Conservation (phyloP, 2,888 invertebrate genomes). For the Tenthredo distinguenda region DNA sequence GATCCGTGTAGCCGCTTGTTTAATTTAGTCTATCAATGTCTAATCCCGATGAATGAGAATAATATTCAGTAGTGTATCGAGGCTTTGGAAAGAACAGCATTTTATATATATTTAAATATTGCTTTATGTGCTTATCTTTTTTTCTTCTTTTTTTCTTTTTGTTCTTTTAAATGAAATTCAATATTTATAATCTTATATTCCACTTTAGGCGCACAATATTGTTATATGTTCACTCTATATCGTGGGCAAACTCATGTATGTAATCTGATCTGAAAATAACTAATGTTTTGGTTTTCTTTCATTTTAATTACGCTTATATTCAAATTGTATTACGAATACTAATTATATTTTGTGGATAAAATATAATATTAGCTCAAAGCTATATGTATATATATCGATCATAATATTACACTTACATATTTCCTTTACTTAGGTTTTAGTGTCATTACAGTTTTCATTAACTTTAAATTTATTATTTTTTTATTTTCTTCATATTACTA, state of each 20-base stretch:
- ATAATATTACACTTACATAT: slow-evolving; percentile 58
- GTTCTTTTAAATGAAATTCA: slow-evolving; percentile 12
- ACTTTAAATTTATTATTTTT: slow-evolving; percentile 53
- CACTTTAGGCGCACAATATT: slow-evolving; percentile 43
- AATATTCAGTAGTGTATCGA: slow-evolving; percentile 44
- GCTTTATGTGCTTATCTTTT: slow-evolving; percentile 32
- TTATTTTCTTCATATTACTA: slow-evolving; percentile 60
- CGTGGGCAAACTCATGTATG: slow-evolving; percentile 29
- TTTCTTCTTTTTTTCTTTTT: not conserved
- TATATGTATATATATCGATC: slow-evolving; percentile 49
- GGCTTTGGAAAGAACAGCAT: slow-evolving; percentile 26
- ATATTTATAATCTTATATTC: slow-evolving; percentile 38
- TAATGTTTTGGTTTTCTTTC: slow-evolving; percentile 44
- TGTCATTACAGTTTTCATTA: slow-evolving; percentile 53
- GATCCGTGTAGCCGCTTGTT: not conserved
- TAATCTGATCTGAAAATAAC: slow-evolving; percentile 48
- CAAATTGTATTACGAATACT: slow-evolving; percentile 47
- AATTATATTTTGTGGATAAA: slow-evolving; percentile 53
- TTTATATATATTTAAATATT: slow-evolving; percentile 42
- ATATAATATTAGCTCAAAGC: slow-evolving; percentile 52
- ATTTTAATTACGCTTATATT: slow-evolving; percentile 34
- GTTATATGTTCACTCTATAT: slow-evolving; percentile 33
- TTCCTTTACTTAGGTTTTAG: slow-evolving; percentile 46
- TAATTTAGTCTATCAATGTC: slow-evolving; percentile 37
- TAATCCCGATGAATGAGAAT: slow-evolving; percentile 46